Evolutionary conservation across 2,888 invertebrate species (phyloP).

Genomic region (Sesia apiformis): DNA sequence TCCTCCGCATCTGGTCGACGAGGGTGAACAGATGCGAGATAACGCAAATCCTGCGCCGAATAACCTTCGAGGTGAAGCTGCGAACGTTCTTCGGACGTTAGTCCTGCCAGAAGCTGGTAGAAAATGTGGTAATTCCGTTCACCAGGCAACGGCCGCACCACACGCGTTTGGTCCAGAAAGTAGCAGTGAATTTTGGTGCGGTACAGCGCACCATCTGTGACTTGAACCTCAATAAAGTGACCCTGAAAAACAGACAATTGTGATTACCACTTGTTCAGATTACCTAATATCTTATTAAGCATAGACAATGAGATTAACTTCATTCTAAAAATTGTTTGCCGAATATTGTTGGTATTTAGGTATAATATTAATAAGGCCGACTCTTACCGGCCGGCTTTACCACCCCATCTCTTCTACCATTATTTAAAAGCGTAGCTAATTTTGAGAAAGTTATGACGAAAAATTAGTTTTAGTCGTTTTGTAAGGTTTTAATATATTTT

Average conservation of each 20-base stretch:
- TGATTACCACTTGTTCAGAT: too few species aligned
- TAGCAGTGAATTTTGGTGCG: conserved; percentile 97
- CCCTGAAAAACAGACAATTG: conserved; percentile 74
- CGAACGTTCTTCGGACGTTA: conserved; percentile 88
- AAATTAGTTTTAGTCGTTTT: too few species aligned
- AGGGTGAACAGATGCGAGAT: conserved; percentile 83
- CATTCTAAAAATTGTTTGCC: too few species aligned
- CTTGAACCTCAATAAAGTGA: conserved; percentile 96
- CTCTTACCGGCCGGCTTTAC: too few species aligned
- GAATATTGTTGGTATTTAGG: too few species aligned
- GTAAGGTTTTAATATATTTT: neutral
- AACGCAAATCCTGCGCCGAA: conserved; percentile 85
- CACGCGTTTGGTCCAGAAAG: conserved; percentile 94
- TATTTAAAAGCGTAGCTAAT: too few species aligned
- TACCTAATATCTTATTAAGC: neutral
- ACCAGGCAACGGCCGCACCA: conserved; percentile 87
- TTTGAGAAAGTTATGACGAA: too few species aligned
- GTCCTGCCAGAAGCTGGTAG: conserved; percentile 94
- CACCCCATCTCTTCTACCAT: too few species aligned
- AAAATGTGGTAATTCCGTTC: conserved; percentile 98
- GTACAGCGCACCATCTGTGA: conserved; percentile 94
- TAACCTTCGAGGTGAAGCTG: conserved; percentile 92
- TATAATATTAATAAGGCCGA: too few species aligned
- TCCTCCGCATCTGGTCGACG: conserved; percentile 71
- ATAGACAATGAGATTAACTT: too few species aligned